Base-by-base conservation (phyloP, 2,888 invertebrate species). In the Rambutsinella grinnellia region DNA sequence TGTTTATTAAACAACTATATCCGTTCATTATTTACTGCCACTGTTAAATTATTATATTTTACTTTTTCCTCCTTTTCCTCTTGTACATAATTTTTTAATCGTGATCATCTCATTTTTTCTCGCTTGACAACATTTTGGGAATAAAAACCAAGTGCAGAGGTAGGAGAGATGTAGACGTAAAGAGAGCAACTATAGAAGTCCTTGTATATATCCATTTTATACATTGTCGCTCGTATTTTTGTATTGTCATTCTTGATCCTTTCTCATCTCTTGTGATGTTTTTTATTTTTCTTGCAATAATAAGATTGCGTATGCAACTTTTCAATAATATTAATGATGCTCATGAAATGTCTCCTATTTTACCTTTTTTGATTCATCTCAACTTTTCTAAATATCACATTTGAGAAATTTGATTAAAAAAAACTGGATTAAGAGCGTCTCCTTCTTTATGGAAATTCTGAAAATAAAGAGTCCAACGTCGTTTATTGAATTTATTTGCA, bases 341-440 rank as follows among this genome's bases (percentile, higher is more conserved):
- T 62, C 61, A 63, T 57, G 57, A 36, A 62, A 70, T 62, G 62
- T 70, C 49, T 62, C 54, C 54, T 24, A 8, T 44, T n/a, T n/a
- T n/a, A n/a, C n/a, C n/a, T n/a, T n/a, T n/a, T n/a, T n/a, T n/a
- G n/a, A n/a, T 8, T 68, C 17, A 54, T 56, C 46, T 61, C 44
- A 47, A 28, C 19, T 44, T 58, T 72, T 72, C 58, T 28, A 28
- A 70, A 63, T 63, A 58, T 60, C 63, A 63, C n/a, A 65, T 3
- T 27, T 21, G 53, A 68, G 65, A 72, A 75, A 74, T 74, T 58
- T 76, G 44, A 79, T 78, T 79, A 65, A 67, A 71, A 75, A 79
- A 79, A 79, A 78, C 79, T 79, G 79, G 79, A 79, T 79, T 79
- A 79, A 79, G 77, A 75, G 79, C 70, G 75, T 79, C 75, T 77